Conservation (phyloP, 1,140 invertebrate species). For the Heliconius himera region DNA sequence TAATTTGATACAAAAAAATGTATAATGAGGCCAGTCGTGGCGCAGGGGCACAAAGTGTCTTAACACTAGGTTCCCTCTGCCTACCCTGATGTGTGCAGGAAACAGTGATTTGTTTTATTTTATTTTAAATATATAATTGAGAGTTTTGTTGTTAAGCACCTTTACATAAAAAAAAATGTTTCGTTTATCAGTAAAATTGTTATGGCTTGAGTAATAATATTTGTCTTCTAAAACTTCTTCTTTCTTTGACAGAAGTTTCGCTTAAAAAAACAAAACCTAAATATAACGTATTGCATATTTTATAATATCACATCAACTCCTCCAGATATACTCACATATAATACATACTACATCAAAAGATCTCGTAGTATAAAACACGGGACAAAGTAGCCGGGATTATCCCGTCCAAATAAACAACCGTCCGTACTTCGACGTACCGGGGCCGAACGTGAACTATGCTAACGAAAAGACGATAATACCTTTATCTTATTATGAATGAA, state of each 20-base stretch:
- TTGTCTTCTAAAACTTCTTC: too few relatives aligned
- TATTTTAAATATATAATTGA: conserved; percentile 27
- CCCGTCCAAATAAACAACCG: conserved; percentile 67
- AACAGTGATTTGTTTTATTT: too few relatives aligned
- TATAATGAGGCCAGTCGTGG: too few relatives aligned
- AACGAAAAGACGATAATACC: conserved; percentile 78
- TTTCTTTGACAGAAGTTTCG: not conserved
- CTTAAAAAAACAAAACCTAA: not conserved
- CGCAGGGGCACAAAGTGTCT: too few relatives aligned
- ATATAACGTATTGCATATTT: not conserved
- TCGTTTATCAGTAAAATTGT: too few relatives aligned
- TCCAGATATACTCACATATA: conserved; percentile 18
- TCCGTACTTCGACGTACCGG: conserved; percentile 54
- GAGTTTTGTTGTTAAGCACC: not conserved
- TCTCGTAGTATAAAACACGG: conserved; percentile 41
- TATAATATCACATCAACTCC: not conserved
- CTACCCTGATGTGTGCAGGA: too few relatives aligned
- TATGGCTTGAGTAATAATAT: too few relatives aligned
- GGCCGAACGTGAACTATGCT: conserved; percentile 66
- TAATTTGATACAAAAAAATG: conserved; percentile 37
- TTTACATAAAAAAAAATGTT: not conserved
- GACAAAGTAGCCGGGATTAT: conserved; percentile 66
- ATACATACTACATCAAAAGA: conserved; percentile 49
- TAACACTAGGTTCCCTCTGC: too few relatives aligned
- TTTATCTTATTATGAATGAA: conserved; percentile 75